Percentiles rank a stretch among this genome's conserved stretches.
phyloP scores from a whole-genome alignment of 2,797 vertebrate species.

The Pantherophis alleghaniensis region DNA sequence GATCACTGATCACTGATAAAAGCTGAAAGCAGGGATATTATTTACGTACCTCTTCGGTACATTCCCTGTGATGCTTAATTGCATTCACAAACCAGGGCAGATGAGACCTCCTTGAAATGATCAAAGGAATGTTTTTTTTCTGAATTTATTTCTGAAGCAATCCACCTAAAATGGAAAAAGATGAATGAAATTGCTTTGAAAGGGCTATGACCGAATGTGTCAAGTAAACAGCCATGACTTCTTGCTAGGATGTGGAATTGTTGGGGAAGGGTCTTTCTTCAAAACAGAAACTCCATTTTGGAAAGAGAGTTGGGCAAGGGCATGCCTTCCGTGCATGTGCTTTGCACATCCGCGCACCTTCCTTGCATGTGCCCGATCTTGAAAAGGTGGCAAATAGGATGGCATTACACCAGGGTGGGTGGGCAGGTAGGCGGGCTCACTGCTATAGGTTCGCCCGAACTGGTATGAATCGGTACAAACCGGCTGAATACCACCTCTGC shows the following conservation, averaged over 20 bases:
- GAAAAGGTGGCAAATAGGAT: too few species aligned
- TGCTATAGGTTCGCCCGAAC: too few species aligned
- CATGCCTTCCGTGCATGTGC: too few species aligned
- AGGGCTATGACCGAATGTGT: neutral
- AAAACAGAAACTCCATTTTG: neutral
- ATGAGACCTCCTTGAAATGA: neutral
- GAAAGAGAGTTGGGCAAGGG: neutral
- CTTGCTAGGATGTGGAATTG: neutral
- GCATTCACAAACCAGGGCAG: neutral
- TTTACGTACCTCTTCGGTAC: neutral
- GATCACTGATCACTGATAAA: neutral
- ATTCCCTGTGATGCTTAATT: neutral
- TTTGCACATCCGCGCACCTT: too few species aligned
- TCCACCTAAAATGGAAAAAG: neutral
- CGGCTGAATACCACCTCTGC: too few species aligned
- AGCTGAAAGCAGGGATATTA: neutral
- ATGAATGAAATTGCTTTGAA: neutral
- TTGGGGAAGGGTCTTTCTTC: neutral
- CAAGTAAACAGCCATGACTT: neutral
- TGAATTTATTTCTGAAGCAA: neutral
- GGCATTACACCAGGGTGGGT: too few species aligned
- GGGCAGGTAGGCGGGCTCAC: too few species aligned
- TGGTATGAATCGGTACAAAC: too few species aligned
- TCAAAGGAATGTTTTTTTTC: neutral
- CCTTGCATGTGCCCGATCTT: too few species aligned